Evolutionary conservation across 2,113 vertebrate genomes (phyloP).

Genomic region (Cebidichthys violaceus): DNA sequence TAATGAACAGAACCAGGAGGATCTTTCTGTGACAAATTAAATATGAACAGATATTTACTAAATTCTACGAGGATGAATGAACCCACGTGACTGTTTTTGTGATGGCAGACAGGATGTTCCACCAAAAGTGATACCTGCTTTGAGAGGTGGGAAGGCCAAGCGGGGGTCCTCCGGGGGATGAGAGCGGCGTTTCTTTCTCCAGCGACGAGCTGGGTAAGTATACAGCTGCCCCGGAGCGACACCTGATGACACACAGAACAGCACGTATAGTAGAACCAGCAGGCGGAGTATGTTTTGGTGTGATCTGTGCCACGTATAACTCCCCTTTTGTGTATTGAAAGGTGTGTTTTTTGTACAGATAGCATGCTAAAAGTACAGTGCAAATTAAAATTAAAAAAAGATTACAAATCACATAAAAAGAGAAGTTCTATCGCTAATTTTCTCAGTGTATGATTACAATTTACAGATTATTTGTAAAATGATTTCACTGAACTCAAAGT

Average conservation of each 20-base stretch:
- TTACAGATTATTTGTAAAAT: too few relatives aligned
- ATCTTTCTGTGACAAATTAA: neutral
- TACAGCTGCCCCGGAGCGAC: constrained; percentile 96
- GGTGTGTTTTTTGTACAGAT: neutral
- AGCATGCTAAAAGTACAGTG: neutral
- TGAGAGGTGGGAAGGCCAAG: constrained; percentile 93
- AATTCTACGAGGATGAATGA: neutral
- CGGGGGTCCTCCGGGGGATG: constrained; percentile 96
- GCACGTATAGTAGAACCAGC: neutral
- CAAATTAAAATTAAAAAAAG: too few relatives aligned
- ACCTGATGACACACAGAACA: constrained; percentile 76
- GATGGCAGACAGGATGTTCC: neutral
- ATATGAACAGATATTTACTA: constrained; percentile 3
- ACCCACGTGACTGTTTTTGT: neutral
- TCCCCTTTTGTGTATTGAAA: neutral
- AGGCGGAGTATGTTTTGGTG: neutral
- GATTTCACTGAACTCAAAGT: too few relatives aligned
- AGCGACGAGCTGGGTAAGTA: constrained; percentile 95
- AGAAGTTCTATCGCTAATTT: too few relatives aligned
- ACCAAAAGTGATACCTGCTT: constrained; percentile 85
- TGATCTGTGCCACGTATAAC: neutral
- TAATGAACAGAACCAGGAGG: neutral
- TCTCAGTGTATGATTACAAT: too few relatives aligned
- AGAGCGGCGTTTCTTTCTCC: constrained; percentile 94
- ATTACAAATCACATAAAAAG: too few relatives aligned